Evolutionary conservation across 2,888 invertebrate species (phyloP), one percentile per base, ranked within the genome.

Genomic region (Phasia obesa): DNA sequence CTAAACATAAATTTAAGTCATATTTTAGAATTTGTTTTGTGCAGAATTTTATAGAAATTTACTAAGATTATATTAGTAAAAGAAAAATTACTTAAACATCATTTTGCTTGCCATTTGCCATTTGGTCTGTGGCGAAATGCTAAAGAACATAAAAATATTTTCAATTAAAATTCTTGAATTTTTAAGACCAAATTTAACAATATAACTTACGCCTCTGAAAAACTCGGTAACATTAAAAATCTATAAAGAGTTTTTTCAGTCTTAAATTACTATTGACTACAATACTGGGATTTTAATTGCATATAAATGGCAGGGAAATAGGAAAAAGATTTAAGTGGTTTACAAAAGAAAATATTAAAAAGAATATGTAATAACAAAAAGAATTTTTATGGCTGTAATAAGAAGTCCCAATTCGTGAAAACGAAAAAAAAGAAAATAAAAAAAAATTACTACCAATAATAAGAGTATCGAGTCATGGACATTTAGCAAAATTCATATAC

Each of bases 111-210:
- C n/a, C n/a, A 27, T 53, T 35, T 42, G 4, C 38, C 47, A 62
- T 55, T 59, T 67, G 42, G 31, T 60, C 51, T 59, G 21, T n/a
- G 57, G 71, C n/a, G 51, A 67, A 60, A 53, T 73, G 60, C 35
- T 23, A 13, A 31, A 62, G 53, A 80, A 60, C 53, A 65, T 67
- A 53, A 79, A 78, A 79, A 44, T 25, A 38, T 80, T 74, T 74
- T 74, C 82, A 82, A 82, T 82, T 82, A 82, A 78, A 82, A 78
- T 82, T 82, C 82, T 64, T 74, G 42, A n/a, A 64, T 51, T 60
- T 81, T 82, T 78, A 70, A 73, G 73, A 74, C 73, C 60, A 65
- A 71, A 74, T 65, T 80, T 69, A 67, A 74, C 73, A 80, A 51
- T 67, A 31, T 67, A 74, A 80, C 47, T 74, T 74, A 80, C 70